Evolutionary conservation across 1,140 invertebrate species (phyloP), one percentile per base, ranked within the genome.

Genomic region (Oscheius sp.): DNA sequence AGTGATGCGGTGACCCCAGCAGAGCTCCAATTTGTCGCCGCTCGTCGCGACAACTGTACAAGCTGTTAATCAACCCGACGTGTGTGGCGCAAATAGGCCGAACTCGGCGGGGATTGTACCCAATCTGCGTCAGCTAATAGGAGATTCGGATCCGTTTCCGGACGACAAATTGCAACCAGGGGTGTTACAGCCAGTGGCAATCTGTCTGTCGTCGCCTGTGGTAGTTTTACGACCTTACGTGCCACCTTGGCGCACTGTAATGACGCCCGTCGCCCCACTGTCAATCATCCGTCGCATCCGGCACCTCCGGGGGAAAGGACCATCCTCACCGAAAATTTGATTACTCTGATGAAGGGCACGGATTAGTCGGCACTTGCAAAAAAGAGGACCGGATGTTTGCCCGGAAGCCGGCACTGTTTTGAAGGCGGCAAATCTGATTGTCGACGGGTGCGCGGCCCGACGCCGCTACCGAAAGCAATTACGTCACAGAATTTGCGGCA

Each of bases 231-330:
- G 49, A 26, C 49, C 23, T 55, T 15, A 55, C 49, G 49, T 55
- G 49, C 49, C 49, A 55, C 49, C 49, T 55, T 55, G 49, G 49
- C 49, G 49, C 49, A 55, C 49, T 55, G 49, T 55, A 55, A 55
- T 55, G 49, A 55, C 49, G 49, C 15, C 49, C 15, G 28, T 55
- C 49, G 23, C 4, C 49, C 49, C 15, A 55, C 49, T 55, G 49
- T 55, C 49, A 55, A 55, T 55, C 49, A 55, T 42, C 38, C 10
- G 38, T 42, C 38, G n/a, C n/a, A n/a, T n/a, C 38, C 10, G 38
- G 10, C n/a, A 10, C 38, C 38, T 42, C 38, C 38, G 10, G 38
- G 38, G n/a, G n/a, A 42, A 42, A 26, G n/a, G n/a, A n/a, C n/a
- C n/a, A n/a, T n/a, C n/a, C n/a, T n/a, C n/a, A n/a, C n/a, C n/a